Base-by-base conservation (phyloP, 2,797 vertebrate genomes). In the Serranus cabrilla region DNA sequence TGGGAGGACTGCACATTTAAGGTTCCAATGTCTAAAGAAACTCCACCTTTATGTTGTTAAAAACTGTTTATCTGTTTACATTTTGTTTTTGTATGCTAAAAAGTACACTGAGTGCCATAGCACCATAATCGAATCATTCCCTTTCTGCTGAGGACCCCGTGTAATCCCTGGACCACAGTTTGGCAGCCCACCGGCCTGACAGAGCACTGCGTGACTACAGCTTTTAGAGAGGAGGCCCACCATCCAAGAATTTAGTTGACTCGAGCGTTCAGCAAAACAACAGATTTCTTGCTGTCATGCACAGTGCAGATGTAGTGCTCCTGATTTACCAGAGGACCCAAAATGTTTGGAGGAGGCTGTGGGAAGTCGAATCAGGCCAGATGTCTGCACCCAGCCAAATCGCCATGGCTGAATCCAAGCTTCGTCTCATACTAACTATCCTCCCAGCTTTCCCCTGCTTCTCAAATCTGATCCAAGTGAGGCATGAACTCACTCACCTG, bases 231-330 rank as follows among this genome's bases (percentile, higher is more conserved):
- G 62, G 62, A 81, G 73, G 87, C 77, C 84, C 78, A 71, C 82
- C 72, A 47, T 87, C 88, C 74, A 83, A 78, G 81, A 88, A 82
- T 83, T 65, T 34, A 39, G 71, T 78, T 46, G 84, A 86, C 57
- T 81, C n/a, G 47, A 58, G 78, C 47, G 25, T 72, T 85, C 70
- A 50, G 74, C 83, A 89, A 80, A 87, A 85, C 85, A 89, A 85
- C 78, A 85, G 83, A 83, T 79, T 81, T 81, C 81, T 86, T 23
- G 71, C 84, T 84, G 88, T 89, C 91, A 76, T 88, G 87, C 90
- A 86, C 80, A 2, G 50, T 6, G 71, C 89, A 91, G 87, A 89
- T 91, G 90, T 61, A 34, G 81, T 14, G 71, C 83, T 83, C 76
- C 82, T 71, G 88, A 85, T 69, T 62, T 76, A 85, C 65, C 87